Conservation (phyloP, 2,113 vertebrate genomes). For the Callipepla californica region DNA sequence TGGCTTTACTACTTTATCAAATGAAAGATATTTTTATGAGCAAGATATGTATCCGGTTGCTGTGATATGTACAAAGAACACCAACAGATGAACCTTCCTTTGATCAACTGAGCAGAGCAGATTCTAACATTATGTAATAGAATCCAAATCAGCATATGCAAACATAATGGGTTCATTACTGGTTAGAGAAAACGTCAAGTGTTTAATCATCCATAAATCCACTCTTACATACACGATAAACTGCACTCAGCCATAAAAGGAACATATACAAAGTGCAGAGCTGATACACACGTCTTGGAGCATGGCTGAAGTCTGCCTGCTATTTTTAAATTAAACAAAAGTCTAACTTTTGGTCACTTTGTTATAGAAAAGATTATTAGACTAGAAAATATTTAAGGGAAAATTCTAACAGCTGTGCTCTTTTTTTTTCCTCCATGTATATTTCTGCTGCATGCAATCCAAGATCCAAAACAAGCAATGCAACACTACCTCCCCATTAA, state of each 20-base stretch:
- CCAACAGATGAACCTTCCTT: conserved; percentile 30
- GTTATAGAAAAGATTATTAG: background rate
- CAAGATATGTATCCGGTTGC: background rate
- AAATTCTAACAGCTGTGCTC: background rate
- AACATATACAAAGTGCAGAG: background rate
- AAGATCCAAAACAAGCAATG: background rate
- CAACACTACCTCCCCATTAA: background rate
- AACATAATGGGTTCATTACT: conserved; percentile 40
- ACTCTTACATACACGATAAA: background rate
- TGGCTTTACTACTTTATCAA: background rate
- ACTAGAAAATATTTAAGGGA: background rate
- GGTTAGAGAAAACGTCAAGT: conserved; percentile 34
- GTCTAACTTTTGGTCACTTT: background rate
- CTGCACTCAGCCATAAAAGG: background rate
- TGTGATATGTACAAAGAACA: background rate
- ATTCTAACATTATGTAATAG: conserved; percentile 36
- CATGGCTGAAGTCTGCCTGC: background rate
- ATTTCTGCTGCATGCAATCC: background rate
- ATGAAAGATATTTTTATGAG: background rate
- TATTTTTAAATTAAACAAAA: background rate
- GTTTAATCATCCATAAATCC: conserved; percentile 47
- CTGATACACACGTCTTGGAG: accelerated
- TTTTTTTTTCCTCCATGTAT: background rate
- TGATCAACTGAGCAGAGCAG: conserved; percentile 35
- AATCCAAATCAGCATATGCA: conserved; percentile 36